Evolutionary conservation across 2,113 vertebrate species (phyloP).

Genomic region (Corapipo altera): DNA sequence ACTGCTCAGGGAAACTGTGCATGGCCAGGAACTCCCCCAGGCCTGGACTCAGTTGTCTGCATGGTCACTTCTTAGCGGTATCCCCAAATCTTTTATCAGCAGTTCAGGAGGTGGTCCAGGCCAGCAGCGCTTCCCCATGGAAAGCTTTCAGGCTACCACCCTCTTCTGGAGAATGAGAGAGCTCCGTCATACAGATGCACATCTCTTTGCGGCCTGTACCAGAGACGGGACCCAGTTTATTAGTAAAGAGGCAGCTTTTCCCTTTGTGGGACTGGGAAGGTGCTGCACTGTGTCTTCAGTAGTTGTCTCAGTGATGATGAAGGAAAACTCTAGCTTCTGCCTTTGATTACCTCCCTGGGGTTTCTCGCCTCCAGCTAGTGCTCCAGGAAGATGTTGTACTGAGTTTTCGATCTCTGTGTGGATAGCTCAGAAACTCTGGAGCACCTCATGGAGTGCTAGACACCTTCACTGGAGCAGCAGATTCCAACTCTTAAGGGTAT

Average conservation of each 20-base stretch:
- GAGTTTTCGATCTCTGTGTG: neutral
- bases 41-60: fast-evolving
- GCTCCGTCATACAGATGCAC: neutral
- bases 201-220: fast-evolving
- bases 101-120: neutral
- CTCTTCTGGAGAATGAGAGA: neutral
- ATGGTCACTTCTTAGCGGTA: neutral
- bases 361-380: neutral
- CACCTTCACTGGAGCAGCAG: neutral
- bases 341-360: neutral
- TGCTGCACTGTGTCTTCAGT: neutral
- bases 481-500: neutral
- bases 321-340: neutral
- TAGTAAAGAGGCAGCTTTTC: neutral
- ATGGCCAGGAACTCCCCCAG: neutral
- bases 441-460: neutral
- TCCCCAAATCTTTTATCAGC: neutral
- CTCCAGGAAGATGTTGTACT: neutral
- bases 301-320: fast-evolving
- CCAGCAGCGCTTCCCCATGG: neutral
- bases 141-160: neutral
- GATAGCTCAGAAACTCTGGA: neutral
- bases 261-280: neutral
- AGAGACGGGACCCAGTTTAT: neutral
- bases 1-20: neutral